phyloP scores from a whole-genome alignment of 92 coral and sea anemone genomes.

The Epizoanthus illoricatus region DNA sequence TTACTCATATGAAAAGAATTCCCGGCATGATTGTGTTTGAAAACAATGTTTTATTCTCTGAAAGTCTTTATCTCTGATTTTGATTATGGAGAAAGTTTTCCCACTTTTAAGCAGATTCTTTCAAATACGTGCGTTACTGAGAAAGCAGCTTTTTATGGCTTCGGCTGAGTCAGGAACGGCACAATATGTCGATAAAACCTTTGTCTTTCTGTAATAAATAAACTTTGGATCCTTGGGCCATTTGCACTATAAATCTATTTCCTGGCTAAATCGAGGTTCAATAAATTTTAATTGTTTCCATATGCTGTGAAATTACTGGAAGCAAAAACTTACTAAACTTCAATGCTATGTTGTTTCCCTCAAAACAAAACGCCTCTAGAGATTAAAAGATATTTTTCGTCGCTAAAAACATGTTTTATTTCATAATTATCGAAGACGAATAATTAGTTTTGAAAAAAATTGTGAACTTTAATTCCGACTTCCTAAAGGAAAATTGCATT shows the following conservation, averaged over 20 bases:
- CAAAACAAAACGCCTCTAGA: not conserved
- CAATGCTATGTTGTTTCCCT: not conserved
- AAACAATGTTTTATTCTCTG: no score
- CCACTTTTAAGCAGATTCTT: no score
- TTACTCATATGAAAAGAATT: no score
- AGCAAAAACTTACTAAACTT: not conserved
- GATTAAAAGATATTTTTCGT: not conserved
- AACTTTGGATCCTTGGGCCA: not conserved
- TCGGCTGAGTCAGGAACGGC: not conserved
- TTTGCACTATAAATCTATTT: not conserved
- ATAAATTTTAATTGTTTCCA: not conserved
- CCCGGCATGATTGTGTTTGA: no score
- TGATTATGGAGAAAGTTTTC: no score
- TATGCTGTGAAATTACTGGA: not conserved
- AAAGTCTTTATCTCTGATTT: no score
- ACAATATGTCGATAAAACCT: not conserved
- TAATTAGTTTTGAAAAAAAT: not conserved
- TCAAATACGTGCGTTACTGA: no score
- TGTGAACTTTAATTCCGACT: not conserved
- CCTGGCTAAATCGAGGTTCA: not conserved
- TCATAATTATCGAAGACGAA: not conserved
- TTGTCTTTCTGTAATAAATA: not conserved
- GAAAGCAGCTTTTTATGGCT: no score
- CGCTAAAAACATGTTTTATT: not conserved
- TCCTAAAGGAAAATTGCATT: not conserved